phyloP scores from a whole-genome alignment of 2,113 vertebrate genomes.

The Otolemur garnettii region DNA sequence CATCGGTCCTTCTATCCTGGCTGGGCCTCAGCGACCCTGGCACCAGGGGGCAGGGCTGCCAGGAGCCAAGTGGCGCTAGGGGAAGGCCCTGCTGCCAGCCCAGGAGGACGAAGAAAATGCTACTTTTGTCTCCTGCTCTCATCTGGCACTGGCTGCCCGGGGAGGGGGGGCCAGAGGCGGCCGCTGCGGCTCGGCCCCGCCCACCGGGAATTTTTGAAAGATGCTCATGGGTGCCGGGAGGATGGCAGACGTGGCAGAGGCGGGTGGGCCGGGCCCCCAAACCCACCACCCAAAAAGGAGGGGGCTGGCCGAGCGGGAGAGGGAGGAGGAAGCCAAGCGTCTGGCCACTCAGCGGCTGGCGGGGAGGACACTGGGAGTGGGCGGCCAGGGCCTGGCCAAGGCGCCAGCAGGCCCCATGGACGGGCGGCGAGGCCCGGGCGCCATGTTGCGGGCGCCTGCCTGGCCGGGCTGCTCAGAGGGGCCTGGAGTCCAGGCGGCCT shows the following conservation, averaged over 20 bases:
- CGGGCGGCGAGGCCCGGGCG: slow-evolving; percentile 41
- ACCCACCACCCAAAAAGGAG: slow-evolving; percentile 40
- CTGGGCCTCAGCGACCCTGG: slow-evolving; percentile 5
- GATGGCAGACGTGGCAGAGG: slow-evolving; percentile 80
- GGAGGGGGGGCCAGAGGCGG: slow-evolving; percentile 62
- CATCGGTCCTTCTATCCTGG: background rate
- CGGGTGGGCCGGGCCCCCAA: slow-evolving; percentile 75
- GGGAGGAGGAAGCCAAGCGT: background rate
- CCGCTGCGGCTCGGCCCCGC: slow-evolving; percentile 68
- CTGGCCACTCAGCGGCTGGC: slow-evolving; percentile 56
- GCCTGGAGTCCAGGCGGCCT: background rate
- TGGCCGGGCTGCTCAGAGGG: background rate
- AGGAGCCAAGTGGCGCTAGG: slow-evolving; percentile 62
- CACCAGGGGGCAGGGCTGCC: slow-evolving; percentile 55
- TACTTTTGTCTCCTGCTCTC: slow-evolving; percentile 69
- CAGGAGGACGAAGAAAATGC: slow-evolving; percentile 66
- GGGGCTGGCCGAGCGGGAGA: background rate
- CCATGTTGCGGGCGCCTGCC: slow-evolving; percentile 67
- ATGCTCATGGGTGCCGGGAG: slow-evolving; percentile 71
- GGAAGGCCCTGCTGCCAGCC: background rate
- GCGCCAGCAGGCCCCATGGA: slow-evolving; percentile 48
- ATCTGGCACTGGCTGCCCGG: slow-evolving; percentile 53
- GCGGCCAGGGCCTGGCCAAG: background rate
- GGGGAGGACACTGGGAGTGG: background rate
- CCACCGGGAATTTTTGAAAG: slow-evolving; percentile 73